phyloP scores from a whole-genome alignment of 2,113 vertebrate genomes.

The Picathartes gymnocephalus region DNA sequence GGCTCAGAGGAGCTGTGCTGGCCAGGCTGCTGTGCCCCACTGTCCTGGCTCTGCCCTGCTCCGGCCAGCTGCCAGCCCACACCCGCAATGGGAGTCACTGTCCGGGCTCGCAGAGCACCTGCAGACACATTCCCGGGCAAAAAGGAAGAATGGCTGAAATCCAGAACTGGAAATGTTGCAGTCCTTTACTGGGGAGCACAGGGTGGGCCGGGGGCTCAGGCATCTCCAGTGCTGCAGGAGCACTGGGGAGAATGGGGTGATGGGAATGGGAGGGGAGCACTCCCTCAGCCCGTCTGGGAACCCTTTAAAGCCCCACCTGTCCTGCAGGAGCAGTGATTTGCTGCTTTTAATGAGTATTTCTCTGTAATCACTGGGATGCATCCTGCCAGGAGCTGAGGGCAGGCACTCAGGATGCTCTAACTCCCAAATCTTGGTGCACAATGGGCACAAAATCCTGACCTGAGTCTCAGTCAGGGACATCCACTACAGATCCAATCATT shows the following conservation, averaged over 20 bases:
- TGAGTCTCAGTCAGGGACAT: background rate
- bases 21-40: background rate
- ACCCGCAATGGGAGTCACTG: background rate
- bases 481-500: background rate
- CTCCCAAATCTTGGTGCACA: background rate
- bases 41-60: background rate
- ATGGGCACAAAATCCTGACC: background rate
- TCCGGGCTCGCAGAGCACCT: background rate
- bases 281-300: accelerated
- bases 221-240: background rate
- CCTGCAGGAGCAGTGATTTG: background rate
- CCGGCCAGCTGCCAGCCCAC: conserved; percentile 8
- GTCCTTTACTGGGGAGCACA: accelerated
- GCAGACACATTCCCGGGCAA: background rate
- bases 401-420: background rate
- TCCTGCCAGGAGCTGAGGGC: background rate
- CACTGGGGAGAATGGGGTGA: background rate
- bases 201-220: background rate
- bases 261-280: background rate
- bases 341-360: background rate
- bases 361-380: background rate
- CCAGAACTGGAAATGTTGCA: background rate
- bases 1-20: background rate
- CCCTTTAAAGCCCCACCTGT: background rate
- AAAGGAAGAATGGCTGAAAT: background rate